Percentiles rank a stretch among this genome's conserved stretches.
phyloP scores from a whole-genome alignment of 2,888 invertebrate species.

The Odontocerum albicorne region DNA sequence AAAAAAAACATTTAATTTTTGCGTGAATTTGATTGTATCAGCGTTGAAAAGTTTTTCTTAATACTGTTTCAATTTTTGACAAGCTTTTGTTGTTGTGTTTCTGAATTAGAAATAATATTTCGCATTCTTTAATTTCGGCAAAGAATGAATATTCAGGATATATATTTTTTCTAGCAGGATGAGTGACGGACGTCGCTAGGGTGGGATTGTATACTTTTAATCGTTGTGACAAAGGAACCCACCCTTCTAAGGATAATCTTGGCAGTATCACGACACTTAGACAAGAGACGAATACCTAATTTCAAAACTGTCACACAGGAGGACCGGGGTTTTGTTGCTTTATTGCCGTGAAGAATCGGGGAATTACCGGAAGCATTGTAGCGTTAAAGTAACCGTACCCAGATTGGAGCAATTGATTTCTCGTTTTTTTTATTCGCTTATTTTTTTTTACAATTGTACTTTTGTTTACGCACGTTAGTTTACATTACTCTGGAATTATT shows the following conservation, averaged over 20 bases:
- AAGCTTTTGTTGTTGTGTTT: neutral
- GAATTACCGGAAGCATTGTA: constrained; percentile 12
- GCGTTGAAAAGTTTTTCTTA: too few relatives aligned
- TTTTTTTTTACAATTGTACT: too few relatives aligned
- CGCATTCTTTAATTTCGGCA: too few relatives aligned
- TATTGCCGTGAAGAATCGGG: constrained; percentile 13
- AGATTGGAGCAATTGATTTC: constrained; percentile 25
- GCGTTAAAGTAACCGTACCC: constrained; percentile 10
- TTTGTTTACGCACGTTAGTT: too few relatives aligned
- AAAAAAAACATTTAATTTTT: too few relatives aligned
- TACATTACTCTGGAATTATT: too few relatives aligned
- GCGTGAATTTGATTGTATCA: too few relatives aligned
- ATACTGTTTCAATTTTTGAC: too few relatives aligned
- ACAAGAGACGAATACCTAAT: constrained; percentile 15
- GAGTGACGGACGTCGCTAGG: constrained; percentile 18
- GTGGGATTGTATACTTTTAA: constrained; percentile 20
- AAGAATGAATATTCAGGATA: too few relatives aligned
- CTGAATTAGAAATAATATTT: neutral
- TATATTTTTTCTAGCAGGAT: constrained; percentile 6
- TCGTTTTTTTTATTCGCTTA: too few relatives aligned
- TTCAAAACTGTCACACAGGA: constrained; percentile 20
- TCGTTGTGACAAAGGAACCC: constrained; percentile 11
- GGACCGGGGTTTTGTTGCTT: constrained; percentile 6
- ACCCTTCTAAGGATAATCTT: constrained; percentile 8
- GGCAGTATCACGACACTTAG: neutral